Conservation (phyloP, 92 coral and sea anemone genomes). For the Porites divaricata region DNA sequence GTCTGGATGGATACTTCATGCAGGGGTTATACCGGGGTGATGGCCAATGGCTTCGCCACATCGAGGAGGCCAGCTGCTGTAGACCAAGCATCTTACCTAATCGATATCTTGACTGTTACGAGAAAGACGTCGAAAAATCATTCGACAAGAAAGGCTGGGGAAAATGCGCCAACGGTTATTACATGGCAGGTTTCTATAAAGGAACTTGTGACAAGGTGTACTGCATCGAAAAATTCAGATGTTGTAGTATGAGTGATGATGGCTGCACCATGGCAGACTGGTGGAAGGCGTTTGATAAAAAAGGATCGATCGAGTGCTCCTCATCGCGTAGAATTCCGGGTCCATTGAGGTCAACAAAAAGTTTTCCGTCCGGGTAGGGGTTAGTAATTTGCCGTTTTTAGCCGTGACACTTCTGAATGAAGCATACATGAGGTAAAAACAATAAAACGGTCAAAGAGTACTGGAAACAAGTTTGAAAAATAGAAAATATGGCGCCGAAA, state of each 20-base stretch:
- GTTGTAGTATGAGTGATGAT: slow-evolving; percentile 61
- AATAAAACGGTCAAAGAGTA: too few species aligned
- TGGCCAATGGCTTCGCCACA: slow-evolving; percentile 33
- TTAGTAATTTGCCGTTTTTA: too few species aligned
- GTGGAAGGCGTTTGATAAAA: slow-evolving; percentile 53
- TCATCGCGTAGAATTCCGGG: too few species aligned
- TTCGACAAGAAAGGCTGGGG: slow-evolving; percentile 76
- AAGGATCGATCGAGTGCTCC: slow-evolving; percentile 46
- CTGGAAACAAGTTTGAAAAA: too few species aligned
- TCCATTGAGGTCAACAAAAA: too few species aligned
- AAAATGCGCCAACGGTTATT: slow-evolving; percentile 62
- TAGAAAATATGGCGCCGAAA: too few species aligned
- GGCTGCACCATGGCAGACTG: slow-evolving; percentile 51
- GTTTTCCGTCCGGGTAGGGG: too few species aligned
- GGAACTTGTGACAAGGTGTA: slow-evolving; percentile 55
- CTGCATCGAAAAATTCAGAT: slow-evolving; percentile 63
- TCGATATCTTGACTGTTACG: slow-evolving; percentile 45
- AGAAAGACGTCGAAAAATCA: slow-evolving; percentile 36
- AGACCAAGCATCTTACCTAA: slow-evolving; percentile 45
- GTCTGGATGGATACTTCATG: slow-evolving; percentile 51
- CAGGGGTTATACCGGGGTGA: slow-evolving; percentile 47
- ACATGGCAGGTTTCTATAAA: slow-evolving; percentile 61
- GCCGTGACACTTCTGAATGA: too few species aligned
- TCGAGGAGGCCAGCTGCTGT: slow-evolving; percentile 58
- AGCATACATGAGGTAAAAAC: too few species aligned